These are phyloP conservation scores for Hypotaenidia philippensis DNA, from an alignment of 2,797 vertebrate genomes.

Conservation along the genomic window DNA sequence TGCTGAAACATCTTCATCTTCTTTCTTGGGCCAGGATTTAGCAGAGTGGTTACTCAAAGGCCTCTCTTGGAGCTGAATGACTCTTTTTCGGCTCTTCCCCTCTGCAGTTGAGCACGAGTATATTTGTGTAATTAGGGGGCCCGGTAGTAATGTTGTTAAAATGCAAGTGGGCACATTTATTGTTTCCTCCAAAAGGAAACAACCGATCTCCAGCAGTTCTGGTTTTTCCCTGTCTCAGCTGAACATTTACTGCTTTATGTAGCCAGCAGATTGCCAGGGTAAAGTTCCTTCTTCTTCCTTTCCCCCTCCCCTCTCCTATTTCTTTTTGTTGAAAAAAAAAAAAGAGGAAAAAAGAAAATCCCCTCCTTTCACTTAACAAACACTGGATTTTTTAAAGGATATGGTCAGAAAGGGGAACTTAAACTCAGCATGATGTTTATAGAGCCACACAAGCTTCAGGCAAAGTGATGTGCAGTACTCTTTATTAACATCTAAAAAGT, in stretches of 20 bases:
- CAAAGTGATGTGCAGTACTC: conserved; percentile 54
- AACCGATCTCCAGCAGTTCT: conserved; percentile 80
- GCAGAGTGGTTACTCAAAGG: neutral
- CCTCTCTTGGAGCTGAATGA: neutral
- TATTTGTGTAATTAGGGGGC: conserved; percentile 85
- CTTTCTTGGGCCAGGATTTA: neutral
- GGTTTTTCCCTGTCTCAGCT: conserved; percentile 85
- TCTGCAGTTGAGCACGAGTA: conserved; percentile 69
- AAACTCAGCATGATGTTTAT: conserved; percentile 64
- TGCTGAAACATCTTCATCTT: conserved; percentile 29
- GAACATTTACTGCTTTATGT: conserved; percentile 81
- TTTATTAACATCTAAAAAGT: conserved; percentile 63
- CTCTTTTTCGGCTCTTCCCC: conserved; percentile 26
- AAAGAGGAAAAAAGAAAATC: neutral
- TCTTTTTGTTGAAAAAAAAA: conserved; percentile 45
- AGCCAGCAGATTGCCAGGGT: conserved; percentile 69
- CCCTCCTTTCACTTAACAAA: conserved; percentile 45
- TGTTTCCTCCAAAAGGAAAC: conserved; percentile 94
- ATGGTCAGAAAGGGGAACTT: conserved; percentile 57
- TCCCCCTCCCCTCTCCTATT: neutral
- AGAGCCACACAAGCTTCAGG: conserved; percentile 62
- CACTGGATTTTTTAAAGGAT: conserved; percentile 48
- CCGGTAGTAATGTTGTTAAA: conserved; percentile 80
- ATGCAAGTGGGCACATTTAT: conserved; percentile 87
- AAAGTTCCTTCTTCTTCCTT: conserved; percentile 39